These are phyloP conservation scores for Drosophila anomalata DNA, from an alignment of 2,888 invertebrate genomes.

Conservation along the genomic window DNA sequence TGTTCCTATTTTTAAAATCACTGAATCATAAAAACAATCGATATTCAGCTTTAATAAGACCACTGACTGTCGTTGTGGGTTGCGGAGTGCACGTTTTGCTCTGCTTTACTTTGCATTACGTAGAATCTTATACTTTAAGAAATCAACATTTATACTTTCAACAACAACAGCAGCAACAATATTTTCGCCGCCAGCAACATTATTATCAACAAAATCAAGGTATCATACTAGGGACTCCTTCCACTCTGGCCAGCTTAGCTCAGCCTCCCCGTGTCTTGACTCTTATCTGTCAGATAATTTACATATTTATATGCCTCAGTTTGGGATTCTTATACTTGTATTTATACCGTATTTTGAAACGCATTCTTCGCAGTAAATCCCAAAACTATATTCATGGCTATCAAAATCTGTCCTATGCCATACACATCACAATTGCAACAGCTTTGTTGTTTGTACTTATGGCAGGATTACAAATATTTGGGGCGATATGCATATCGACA, in stretches of 20 bases:
- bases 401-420: slow-evolving; percentile 93
- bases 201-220: slow-evolving; percentile 59
- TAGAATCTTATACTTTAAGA: slow-evolving; percentile 86
- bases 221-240: slow-evolving; percentile 21
- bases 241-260: slow-evolving; percentile 67
- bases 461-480: slow-evolving; percentile 93
- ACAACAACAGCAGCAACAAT: slow-evolving; percentile 80
- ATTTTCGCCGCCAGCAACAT: slow-evolving; percentile 71
- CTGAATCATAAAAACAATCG: slow-evolving; percentile 89
- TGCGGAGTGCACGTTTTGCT: slow-evolving; percentile 91
- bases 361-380: slow-evolving; percentile 89
- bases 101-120: slow-evolving; percentile 92
- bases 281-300: slow-evolving; percentile 92
- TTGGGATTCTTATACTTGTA: slow-evolving; percentile 94
- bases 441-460: slow-evolving; percentile 93
- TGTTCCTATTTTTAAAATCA: slow-evolving; percentile 93
- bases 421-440: slow-evolving; percentile 94
- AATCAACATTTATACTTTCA: slow-evolving; percentile 81
- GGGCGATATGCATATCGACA: slow-evolving; percentile 87
- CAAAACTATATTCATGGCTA: slow-evolving; percentile 92
- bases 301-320: slow-evolving; percentile 92
- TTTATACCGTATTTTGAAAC: slow-evolving; percentile 91
- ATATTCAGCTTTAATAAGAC: slow-evolving; percentile 89
- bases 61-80: slow-evolving; percentile 90
- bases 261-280: slow-evolving; percentile 86